Evolutionary conservation across 2,888 invertebrate genomes (phyloP), one percentile per base, ranked within the genome.

Genomic region (Leuctra nigra): DNA sequence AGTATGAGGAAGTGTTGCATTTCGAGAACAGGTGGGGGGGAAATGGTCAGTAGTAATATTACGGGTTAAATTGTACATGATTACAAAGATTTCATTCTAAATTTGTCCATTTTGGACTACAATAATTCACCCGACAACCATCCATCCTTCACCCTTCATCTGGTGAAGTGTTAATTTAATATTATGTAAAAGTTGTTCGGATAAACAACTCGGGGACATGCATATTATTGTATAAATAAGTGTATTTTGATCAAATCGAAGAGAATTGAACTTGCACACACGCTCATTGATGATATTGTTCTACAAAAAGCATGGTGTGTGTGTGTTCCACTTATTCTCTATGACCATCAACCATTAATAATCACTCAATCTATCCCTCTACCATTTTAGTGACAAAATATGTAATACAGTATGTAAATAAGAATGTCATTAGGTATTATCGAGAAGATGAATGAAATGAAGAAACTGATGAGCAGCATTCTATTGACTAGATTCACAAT

Each of bases 101-200:
- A 56, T 58, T 62, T 64, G 73, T 73, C 73, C 72, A 73, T 61
- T 73, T 73, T 73, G 72, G 73, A 73, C 73, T 73, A 73, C 73
- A 68, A 68, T 68, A 67, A 54, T 68, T 63, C 68, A 69, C 62
- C 69, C 69, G 69, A 52, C 33, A 55, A 36, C 55, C 55, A 47
- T 48, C 41, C 46, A 47, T 47, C 50, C 55, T 55, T 47, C 39
- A 53, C 53, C 52, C 53, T 52, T 50, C 39, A 39, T 47, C 53
- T 57, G 54, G 44, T 47, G 53, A 57, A 57, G 52, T 47, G 54
- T 35, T 41, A 47, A 36, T 54, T 54, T 54, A 52, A 54, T 53
- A 53, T 55, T 41, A 18, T 25, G n/a, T n/a, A n/a, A n/a, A n/a
- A n/a, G n/a, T n/a, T 33, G 33, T 24, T 29, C 33, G n/a, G n/a